A percentile compares a stretch with the other conserved stretches of the same genome.
Conservation (phyloP, 2,888 invertebrate genomes). For the Oxyteleia sp. region DNA sequence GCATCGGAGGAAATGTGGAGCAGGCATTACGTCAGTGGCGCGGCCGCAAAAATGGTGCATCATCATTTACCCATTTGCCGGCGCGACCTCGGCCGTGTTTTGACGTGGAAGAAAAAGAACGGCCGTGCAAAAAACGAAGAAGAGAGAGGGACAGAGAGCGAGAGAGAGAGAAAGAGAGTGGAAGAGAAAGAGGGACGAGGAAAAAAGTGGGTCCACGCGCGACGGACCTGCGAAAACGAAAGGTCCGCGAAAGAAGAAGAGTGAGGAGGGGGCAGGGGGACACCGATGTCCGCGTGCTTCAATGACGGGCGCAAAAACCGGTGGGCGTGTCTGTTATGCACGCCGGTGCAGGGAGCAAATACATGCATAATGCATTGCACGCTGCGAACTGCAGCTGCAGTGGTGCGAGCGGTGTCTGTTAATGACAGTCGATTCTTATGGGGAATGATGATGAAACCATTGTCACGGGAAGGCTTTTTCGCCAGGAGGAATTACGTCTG, state of each 20-base stretch:
- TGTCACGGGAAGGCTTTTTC: background rate
- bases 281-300: slow-evolving; percentile 39
- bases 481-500: background rate
- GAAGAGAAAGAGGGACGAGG: no score
- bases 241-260: no score
- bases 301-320: slow-evolving; percentile 54
- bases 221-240: slow-evolving; percentile 43
- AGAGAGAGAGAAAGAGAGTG: no score
- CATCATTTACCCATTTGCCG: slow-evolving; percentile 56
- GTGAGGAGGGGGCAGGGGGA: background rate
- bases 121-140: slow-evolving; percentile 33
- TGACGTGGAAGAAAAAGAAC: slow-evolving; percentile 46
- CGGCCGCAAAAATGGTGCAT: slow-evolving; percentile 60
- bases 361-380: slow-evolving; percentile 71
- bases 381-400: slow-evolving; percentile 58
- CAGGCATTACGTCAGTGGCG: slow-evolving; percentile 54
- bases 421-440: slow-evolving; percentile 42
- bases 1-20: slow-evolving; percentile 58
- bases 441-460: slow-evolving; percentile 12
- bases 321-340: slow-evolving; percentile 63
- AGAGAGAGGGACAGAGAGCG: slow-evolving; percentile 18
- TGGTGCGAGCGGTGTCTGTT: slow-evolving; percentile 39
- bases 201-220: slow-evolving; percentile 15
- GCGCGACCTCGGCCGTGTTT: slow-evolving; percentile 55
- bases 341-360: slow-evolving; percentile 56